These are phyloP conservation scores for Rana temporaria DNA, from an alignment of 2,113 vertebrate species.

Conservation along the genomic window DNA sequence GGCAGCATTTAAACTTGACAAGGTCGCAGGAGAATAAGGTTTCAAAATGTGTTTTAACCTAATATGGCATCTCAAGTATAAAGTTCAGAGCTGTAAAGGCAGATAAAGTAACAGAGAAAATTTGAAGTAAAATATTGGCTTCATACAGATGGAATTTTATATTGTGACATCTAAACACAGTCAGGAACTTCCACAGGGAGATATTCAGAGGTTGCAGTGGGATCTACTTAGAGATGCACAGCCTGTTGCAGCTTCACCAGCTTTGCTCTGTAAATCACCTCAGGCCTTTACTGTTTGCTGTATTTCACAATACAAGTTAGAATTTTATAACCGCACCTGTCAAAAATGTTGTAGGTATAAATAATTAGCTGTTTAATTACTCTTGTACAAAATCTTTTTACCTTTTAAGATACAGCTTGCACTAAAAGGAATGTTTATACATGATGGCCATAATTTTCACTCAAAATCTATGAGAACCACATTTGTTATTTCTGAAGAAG, in stretches of 20 bases:
- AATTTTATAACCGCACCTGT: conserved; percentile 11
- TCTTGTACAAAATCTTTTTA: conserved; percentile 2
- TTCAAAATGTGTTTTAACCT: background rate
- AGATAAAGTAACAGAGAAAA: background rate
- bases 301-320: background rate
- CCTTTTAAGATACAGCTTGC: too few species aligned
- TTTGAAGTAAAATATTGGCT: background rate
- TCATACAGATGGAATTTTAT: background rate
- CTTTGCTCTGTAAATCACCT: background rate
- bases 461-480: too few species aligned
- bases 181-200: conserved; percentile 11
- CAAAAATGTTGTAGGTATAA: conserved; percentile 9
- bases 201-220: background rate
- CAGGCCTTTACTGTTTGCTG: background rate
- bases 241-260: background rate
- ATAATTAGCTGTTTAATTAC: background rate
- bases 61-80: background rate
- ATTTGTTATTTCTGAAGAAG: too few species aligned
- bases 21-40: background rate
- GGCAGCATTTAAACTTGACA: background rate
- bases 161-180: background rate
- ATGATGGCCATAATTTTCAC: too few species aligned
- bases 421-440: too few species aligned
- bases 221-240: background rate
- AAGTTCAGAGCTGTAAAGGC: background rate